phyloP scores from a whole-genome alignment of 2,888 invertebrate species.

The Idaea aversata region DNA sequence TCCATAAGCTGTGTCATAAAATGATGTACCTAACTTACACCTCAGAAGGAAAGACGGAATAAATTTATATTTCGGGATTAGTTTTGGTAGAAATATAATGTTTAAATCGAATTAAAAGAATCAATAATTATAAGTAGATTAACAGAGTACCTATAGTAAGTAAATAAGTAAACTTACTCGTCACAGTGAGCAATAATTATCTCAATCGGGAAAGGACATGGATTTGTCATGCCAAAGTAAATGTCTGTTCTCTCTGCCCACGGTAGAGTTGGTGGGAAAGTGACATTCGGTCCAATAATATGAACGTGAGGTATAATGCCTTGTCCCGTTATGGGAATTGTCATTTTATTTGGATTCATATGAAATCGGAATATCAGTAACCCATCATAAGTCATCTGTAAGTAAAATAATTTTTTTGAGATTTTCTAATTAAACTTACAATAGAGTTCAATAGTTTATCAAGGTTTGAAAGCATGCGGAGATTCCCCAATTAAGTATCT shows the following conservation, averaged over 20 bases:
- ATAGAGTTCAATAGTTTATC: not conserved
- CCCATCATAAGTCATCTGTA: conserved; percentile 66
- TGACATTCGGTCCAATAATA: conserved; percentile 71
- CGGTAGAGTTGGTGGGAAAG: conserved; percentile 83
- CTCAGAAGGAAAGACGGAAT: too few relatives aligned
- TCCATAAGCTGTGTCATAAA: conserved; percentile 41
- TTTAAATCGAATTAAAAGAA: too few relatives aligned
- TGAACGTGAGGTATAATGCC: conserved; percentile 78
- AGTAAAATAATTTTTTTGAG: not conserved
- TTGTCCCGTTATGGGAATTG: conserved; percentile 72
- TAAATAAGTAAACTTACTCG: conserved; percentile 60
- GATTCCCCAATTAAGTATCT: too few relatives aligned
- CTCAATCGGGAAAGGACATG: conserved; percentile 83
- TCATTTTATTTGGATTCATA: conserved; percentile 71
- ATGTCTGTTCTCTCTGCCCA: conserved; percentile 80
- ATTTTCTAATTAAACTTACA: not conserved
- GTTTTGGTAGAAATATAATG: too few relatives aligned
- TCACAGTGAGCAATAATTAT: conserved; percentile 85
- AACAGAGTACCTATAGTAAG: not conserved
- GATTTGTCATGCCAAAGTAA: conserved; percentile 82
- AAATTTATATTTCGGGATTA: too few relatives aligned
- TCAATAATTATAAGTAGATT: not conserved
- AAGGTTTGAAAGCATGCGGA: not conserved
- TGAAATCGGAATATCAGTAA: conserved; percentile 68
- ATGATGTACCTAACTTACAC: not conserved